phyloP scores from a whole-genome alignment of 2,113 vertebrate species.

The Macrotus californicus region DNA sequence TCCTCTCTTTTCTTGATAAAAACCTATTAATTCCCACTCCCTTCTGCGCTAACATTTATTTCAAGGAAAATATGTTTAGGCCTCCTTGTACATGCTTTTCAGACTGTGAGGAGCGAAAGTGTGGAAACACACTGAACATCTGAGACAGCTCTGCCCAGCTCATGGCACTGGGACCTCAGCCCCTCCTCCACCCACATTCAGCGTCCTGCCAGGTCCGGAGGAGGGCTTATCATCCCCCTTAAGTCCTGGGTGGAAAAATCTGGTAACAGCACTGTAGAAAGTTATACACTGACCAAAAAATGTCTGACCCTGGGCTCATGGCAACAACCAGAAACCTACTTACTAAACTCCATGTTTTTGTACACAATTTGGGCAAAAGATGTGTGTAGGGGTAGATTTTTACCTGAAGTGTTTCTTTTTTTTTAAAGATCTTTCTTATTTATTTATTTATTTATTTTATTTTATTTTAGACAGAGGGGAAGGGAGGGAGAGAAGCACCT shows the following conservation, averaged over 20 bases:
- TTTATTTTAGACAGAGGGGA: not conserved
- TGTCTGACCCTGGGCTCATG: not conserved
- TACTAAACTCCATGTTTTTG: not conserved
- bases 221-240: not conserved
- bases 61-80: slow-evolving; percentile 56
- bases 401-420: not conserved
- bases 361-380: slow-evolving; percentile 1
- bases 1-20: slow-evolving; percentile 70
- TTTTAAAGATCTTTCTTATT: not conserved
- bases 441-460: not conserved
- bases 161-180: not conserved
- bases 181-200: not conserved
- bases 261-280: slow-evolving; percentile 48
- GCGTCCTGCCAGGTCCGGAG: not conserved
- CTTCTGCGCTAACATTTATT: slow-evolving; percentile 57
- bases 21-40: slow-evolving; percentile 73
- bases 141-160: not conserved
- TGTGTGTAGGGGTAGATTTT: slow-evolving; percentile 20
- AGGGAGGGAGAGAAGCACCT: not conserved
- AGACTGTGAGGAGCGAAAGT: not conserved
- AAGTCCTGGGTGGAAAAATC: slow-evolving; percentile 37
- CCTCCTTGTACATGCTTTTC: slow-evolving; percentile 28
- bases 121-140: not conserved
- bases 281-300: slow-evolving; percentile 12
- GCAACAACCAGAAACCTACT: slow-evolving; percentile 6